Base-by-base conservation (phyloP, 2,888 invertebrate genomes). In the Drosophila robusta region DNA sequence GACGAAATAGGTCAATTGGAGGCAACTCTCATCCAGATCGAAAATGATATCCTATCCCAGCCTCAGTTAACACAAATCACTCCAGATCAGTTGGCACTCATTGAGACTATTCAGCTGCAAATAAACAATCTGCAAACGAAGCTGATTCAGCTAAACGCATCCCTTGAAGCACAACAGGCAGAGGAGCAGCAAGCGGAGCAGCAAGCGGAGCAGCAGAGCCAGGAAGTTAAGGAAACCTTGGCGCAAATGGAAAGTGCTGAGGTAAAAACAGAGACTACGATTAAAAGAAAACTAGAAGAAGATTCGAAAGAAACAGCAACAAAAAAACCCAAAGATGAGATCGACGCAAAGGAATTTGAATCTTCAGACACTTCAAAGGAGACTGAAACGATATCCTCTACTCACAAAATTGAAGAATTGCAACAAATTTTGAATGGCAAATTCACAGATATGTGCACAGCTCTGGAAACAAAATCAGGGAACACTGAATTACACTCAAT, bases 91-190 rank as follows among this genome's bases (percentile, higher is more conserved):
- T 62, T 80, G 5, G 41, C 54, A 4, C 80, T 87, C 0, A 87
- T 91, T 45, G 82, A 87, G 42, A 71, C 78, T 5, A 82, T 91
- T n/a, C 79, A 83, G 24, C 22, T 68, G 3, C 90, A 90, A 32
- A 71, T 91, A 1, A 73, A 79, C 29, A 74, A 69, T 29, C 67
- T 91, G 1, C 86, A 90, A 52, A 65, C 70, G 0, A 89, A 87
- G 16, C 54, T 90, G 0, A 65, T 42, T 0, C 62, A 78, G 18
- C 55, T 87, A 0, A 71, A 63, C 34, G 42, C 18, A 3, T 46
- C 41, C 1, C 22, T 67, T 4, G 29, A 14, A 0, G 46, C 39
- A 6, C 47, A 72, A 18, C 51, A 51, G 12, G 24, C n/a, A 14
- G n/a, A 44, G 4, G 24, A 58, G 9, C 32, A n/a, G n/a, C 3